A percentile compares a stretch with the other conserved stretches of the same genome.
These are phyloP conservation scores for Ischnus inquisitorius DNA, from an alignment of 2,888 invertebrate genomes.

Conservation along the genomic window DNA sequence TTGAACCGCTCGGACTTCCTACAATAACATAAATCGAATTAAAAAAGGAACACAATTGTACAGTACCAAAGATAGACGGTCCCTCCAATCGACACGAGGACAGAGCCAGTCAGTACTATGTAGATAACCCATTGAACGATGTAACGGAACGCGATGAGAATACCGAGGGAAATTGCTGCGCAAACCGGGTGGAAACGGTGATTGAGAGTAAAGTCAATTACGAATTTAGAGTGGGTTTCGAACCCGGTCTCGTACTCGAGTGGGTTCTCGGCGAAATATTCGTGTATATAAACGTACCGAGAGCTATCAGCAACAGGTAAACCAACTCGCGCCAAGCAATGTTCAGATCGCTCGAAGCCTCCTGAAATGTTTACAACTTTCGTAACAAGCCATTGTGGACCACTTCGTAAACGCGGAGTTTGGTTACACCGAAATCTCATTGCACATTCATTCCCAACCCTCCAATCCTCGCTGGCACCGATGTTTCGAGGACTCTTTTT, in stretches of 20 bases:
- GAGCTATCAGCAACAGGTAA: constrained; percentile 87
- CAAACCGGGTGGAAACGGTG: constrained; percentile 33
- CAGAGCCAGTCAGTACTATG: constrained; percentile 87
- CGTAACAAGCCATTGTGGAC: constrained; percentile 18
- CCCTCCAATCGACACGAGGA: constrained; percentile 86
- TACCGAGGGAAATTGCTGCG: constrained; percentile 86
- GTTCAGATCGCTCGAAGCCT: constrained; percentile 88
- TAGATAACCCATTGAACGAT: constrained; percentile 88
- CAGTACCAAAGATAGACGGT: constrained; percentile 88
- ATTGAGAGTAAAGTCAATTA: constrained; percentile 20
- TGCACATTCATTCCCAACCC: constrained; percentile 1
- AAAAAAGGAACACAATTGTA: constrained; percentile 24
- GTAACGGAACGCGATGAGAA: constrained; percentile 87
- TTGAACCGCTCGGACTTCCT: too few species aligned
- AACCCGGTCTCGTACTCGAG: background rate
- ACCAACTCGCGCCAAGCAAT: constrained; percentile 88
- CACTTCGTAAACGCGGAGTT: background rate
- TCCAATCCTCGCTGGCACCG: background rate
- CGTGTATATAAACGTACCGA: constrained; percentile 85
- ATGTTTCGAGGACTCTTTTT: background rate
- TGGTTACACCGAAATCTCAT: constrained; percentile 7
- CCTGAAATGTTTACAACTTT: constrained; percentile 84
- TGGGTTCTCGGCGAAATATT: constrained; percentile 48
- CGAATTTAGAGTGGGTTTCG: constrained; percentile 15
- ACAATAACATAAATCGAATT: too few species aligned